phyloP scores from a whole-genome alignment of 2,113 vertebrate genomes.

The Amia ocellicauda region DNA sequence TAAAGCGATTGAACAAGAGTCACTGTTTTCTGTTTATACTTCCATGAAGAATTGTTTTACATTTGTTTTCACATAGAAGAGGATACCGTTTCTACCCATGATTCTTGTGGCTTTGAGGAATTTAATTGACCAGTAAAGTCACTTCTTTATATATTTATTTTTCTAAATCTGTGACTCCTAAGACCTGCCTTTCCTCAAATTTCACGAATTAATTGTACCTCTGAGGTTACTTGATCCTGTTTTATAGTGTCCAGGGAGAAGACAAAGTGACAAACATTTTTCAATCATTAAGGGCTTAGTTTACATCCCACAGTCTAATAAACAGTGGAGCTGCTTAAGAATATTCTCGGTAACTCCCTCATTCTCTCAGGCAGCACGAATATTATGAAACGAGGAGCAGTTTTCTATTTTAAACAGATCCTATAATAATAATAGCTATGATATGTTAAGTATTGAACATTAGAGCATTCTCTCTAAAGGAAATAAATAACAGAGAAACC shows the following conservation, averaged over 20 bases:
- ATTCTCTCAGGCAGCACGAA: neutral
- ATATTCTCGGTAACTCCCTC: neutral
- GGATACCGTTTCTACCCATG: conserved; percentile 8
- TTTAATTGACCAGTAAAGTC: conserved; percentile 37
- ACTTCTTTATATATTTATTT: conserved; percentile 13
- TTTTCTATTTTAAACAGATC: neutral
- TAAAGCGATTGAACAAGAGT: too few relatives aligned
- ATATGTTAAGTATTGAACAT: too few relatives aligned
- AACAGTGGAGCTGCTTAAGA: neutral
- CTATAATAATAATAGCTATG: too few relatives aligned
- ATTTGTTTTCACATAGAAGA: too few relatives aligned
- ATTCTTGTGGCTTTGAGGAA: conserved; percentile 30
- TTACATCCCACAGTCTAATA: conserved; percentile 2
- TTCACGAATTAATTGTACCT: conserved; percentile 43
- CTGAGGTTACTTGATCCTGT: conserved; percentile 39
- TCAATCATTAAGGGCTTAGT: conserved; percentile 17
- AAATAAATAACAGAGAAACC: too few relatives aligned
- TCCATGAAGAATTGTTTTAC: too few relatives aligned
- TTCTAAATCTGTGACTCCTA: conserved; percentile 12
- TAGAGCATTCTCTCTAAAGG: too few relatives aligned
- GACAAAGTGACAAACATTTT: conserved; percentile 26
- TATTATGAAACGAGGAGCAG: neutral
- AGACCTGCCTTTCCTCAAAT: conserved; percentile 34
- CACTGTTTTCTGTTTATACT: too few relatives aligned
- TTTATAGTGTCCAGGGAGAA: conserved; percentile 26